Evolutionary conservation across 2,113 vertebrate species (phyloP), one percentile per base, ranked within the genome.

Genomic region (Otus sunia): DNA sequence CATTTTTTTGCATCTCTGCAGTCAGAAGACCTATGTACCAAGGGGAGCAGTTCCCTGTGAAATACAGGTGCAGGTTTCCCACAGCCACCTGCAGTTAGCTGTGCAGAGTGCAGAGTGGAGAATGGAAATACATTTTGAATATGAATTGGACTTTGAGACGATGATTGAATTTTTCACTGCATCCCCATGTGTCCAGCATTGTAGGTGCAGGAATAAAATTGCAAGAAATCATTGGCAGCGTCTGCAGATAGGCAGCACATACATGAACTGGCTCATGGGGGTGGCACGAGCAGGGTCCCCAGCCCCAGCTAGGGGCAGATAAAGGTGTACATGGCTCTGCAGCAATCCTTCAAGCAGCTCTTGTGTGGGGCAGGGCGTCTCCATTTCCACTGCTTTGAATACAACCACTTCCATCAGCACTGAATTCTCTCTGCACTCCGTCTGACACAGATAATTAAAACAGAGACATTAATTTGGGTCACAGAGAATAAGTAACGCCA

Each of bases 401-500:
- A 15, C 45, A 72, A 11, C 47, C 12, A 11, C 37, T 82, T 89
- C 39, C 25, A 53, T 45, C 22, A 45, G 67, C 4, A 1, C 49
- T 88, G 77, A 85, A 79, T 90, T 86, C 53, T 82, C 74, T 66
- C 71, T 79, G 53, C 26, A 8, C n/a, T 83, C 22, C 45, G 14
- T 56, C 63, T 82, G 66, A 62, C 41, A 76, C 4, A 71, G 74
- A 50, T 83, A 77, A 94, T 82, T 82, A 71, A 88, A 88, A 16
- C 17, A 59, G 34, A 52, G 69, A 25, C 30, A 67, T 88, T 92
- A 73, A 83, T 92, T n/a, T 96, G 63, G 50, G 47, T 88, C 86
- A 90, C 55, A 63, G 37, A 83, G 47, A 86, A 62, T 17, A 80
- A 73, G 26, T 50, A 63, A 86, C 2, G 2, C 26, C 71, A 88